Conservation (phyloP, 2,888 invertebrate species). For the Callosobruchus maculatus region DNA sequence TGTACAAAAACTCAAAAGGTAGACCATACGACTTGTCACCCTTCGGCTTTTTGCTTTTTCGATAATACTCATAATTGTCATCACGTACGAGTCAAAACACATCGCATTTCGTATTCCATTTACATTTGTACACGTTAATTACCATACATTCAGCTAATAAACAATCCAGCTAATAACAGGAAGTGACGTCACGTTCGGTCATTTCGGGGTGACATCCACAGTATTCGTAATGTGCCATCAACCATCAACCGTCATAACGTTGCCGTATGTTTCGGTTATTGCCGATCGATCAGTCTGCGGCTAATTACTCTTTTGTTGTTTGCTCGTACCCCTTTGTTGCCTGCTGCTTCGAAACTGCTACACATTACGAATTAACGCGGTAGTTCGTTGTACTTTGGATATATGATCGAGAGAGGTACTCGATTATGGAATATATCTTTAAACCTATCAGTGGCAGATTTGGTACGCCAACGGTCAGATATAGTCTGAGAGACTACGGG, state of each 20-base stretch:
- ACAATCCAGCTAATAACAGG: neutral
- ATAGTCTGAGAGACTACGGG: too few species aligned
- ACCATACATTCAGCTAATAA: neutral
- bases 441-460: too few species aligned
- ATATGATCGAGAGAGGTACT: too few species aligned
- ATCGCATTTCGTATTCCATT: neutral
- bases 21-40: too few species aligned
- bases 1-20: too few species aligned
- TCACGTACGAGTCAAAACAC: neutral
- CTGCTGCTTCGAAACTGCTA: neutral
- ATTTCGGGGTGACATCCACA: neutral
- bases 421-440: too few species aligned
- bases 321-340: neutral
- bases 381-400: neutral
- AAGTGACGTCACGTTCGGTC: neutral
- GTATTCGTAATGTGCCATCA: neutral
- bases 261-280: neutral
- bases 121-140: neutral
- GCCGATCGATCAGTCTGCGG: neutral
- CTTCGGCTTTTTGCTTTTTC: too few species aligned
- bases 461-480: too few species aligned
- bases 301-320: neutral
- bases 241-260: neutral
- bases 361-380: neutral
- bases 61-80: neutral